Percentiles rank a stretch among this genome's conserved stretches.
These are phyloP conservation scores for Coracias cyanogaster DNA, from an alignment of 2,797 vertebrate species.

Conservation along the genomic window DNA sequence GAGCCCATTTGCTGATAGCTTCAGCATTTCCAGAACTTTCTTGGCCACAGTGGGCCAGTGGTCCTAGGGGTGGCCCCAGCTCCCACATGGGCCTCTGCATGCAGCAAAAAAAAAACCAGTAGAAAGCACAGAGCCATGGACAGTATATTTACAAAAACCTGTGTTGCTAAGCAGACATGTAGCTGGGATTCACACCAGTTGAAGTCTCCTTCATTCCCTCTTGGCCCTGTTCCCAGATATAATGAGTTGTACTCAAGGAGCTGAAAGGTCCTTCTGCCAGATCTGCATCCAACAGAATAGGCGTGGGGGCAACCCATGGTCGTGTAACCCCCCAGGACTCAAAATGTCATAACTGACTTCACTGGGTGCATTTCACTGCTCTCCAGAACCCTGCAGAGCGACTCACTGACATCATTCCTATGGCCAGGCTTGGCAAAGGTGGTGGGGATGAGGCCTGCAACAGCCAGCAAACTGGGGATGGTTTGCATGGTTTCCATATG, in stretches of 20 bases:
- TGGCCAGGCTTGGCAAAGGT: background rate
- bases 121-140: background rate
- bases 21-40: background rate
- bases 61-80: background rate
- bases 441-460: background rate
- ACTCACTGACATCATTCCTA: constrained; percentile 60
- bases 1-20: background rate
- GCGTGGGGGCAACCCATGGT: background rate
- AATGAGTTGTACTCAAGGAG: constrained; percentile 28
- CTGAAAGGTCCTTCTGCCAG: constrained; percentile 34
- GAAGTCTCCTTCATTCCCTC: constrained; percentile 20
- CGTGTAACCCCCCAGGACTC: background rate
- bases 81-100: background rate
- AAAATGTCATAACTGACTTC: constrained; percentile 36
- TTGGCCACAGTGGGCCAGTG: background rate
- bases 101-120: background rate
- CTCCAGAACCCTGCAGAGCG: constrained; percentile 43
- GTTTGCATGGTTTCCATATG: constrained; percentile 39
- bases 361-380: constrained; percentile 35
- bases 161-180: constrained; percentile 34
- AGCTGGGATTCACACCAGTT: constrained; percentile 23
- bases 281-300: constrained; percentile 14
- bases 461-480: background rate
- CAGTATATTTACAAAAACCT: constrained; percentile 9
- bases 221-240: constrained; percentile 38